A percentile compares a stretch with the other conserved stretches of the same genome.
These are phyloP conservation scores for Atta texana DNA, from an alignment of 1,140 invertebrate species.

Conservation along the genomic window DNA sequence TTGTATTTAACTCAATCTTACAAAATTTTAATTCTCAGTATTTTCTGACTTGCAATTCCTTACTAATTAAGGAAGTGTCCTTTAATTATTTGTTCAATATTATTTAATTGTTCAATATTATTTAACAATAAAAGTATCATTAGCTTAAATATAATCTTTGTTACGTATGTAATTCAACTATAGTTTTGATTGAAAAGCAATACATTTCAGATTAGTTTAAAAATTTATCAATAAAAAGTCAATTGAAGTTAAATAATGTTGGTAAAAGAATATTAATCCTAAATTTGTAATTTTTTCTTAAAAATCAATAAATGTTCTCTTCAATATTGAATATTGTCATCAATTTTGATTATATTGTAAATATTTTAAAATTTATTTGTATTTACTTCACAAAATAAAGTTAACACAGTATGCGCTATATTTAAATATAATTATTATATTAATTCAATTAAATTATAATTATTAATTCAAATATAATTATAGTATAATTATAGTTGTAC, in stretches of 20 bases:
- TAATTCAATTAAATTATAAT: too few relatives aligned
- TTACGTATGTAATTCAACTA: background rate
- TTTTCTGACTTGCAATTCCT: background rate
- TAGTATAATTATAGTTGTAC: background rate
- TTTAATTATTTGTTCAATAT: background rate
- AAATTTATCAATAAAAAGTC: background rate
- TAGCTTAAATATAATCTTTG: background rate
- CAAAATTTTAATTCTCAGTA: background rate
- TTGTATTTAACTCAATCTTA: background rate
- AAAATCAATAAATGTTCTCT: background rate
- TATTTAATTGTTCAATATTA: background rate
- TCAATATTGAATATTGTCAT: background rate
- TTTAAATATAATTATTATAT: too few relatives aligned
- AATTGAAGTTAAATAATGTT: background rate
- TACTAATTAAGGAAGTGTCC: background rate
- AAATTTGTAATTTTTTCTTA: background rate
- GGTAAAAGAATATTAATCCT: background rate
- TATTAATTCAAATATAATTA: background rate
- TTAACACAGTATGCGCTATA: too few relatives aligned
- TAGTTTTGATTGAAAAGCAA: background rate
- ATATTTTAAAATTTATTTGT: slow-evolving; percentile 6
- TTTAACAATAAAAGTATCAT: background rate
- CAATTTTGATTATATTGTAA: background rate
- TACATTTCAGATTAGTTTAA: background rate
- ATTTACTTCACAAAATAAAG: background rate